Base-by-base conservation (phyloP, 1,140 invertebrate genomes). In the Aphelenchoides avenae region DNA sequence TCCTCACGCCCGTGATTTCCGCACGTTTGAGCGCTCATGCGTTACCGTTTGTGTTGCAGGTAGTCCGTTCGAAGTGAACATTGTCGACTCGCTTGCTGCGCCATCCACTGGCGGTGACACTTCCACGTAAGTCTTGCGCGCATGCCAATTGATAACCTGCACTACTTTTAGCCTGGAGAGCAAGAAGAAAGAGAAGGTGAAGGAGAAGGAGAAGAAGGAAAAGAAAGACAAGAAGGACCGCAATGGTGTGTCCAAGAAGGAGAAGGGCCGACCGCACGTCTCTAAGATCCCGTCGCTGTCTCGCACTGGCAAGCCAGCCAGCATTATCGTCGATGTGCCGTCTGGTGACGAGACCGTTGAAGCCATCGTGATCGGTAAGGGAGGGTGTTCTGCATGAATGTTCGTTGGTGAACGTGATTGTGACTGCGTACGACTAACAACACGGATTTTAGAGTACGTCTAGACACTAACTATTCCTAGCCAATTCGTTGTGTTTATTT, bases 241-340 rank as follows among this genome's bases (percentile, higher is more conserved):
- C 43, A 69, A 71, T 37, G 41, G 65, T 20, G 29, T 52, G 27
- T 57, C 33, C 47, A 70, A 61, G 51, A 55, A 68, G 34, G 53
- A 61, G 33, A 61, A 69, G 24, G 51, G 52, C 41, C 53, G 50
- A 26, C 60, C 40, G 15, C 51, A 89, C 7, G 88, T 86, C 70
- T 79, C 89, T 33, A 82, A 83, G 58, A 86, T 88, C 73, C 79
- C 87, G 72, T 90, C 94, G 79, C 78, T 94, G 56, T 86, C 92
- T 62, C 87, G 89, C 1, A 87, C 93, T 7, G 87, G 88, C 73
- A 84, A 88, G 72, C 80, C 87, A 51, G 88, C 88, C 62, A 86
- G 85, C 68, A 91, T 93, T 80, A 86, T 89, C 88, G 87, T 18
- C 86, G 31, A 22, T 13, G 24, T 64, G 4, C 27, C 65, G 5